Evolutionary conservation across 2,888 invertebrate species (phyloP), one percentile per base, ranked within the genome.

Genomic region (Drosophila ochracea): DNA sequence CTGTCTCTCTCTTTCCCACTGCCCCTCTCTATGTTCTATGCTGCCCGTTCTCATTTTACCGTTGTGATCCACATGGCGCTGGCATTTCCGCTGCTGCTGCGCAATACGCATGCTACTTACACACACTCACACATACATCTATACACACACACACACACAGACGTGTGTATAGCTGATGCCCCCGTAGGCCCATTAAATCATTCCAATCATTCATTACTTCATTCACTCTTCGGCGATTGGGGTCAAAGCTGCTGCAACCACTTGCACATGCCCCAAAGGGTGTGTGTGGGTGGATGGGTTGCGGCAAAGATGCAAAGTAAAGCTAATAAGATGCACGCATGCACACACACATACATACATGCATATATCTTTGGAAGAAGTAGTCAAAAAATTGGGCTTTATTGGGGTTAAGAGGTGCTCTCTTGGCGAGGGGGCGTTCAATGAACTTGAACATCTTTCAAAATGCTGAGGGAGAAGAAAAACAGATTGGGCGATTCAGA

Each of bases 11-110:
- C 28, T 28, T 16, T 25, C 9, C 16, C 4, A 16, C 9, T 47
- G 25, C 7, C 21, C 7, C 47, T 47, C 28, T 50, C 28, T 11
- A 30, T 30, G 54, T 31, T 55, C 39, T 35, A 6, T 13, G 50
- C 53, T 54, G 50, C 54, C 16, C 43, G 35, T 47, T 62, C 49
- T 25, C 52, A 61, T 49, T 77, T 73, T 80, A 83, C 83, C 82
- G 73, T 82, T 81, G 68, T 75, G 74, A 71, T 83, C 73, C 77
- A 81, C 73, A 77, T 80, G 80, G 83, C 77, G 61, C 77, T 80
- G 80, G 77, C 74, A 77, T 53, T 80, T 82, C 83, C 81, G 83
- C 70, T 71, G 67, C 65, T 47, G 64, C 66, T 70, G 74, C 78
- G 75, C 65, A 82, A 78, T 71, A 67, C 61, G 66, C 33, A 35